Base-by-base conservation (phyloP, 1,140 invertebrate species). In the Penaeus indicus region DNA sequence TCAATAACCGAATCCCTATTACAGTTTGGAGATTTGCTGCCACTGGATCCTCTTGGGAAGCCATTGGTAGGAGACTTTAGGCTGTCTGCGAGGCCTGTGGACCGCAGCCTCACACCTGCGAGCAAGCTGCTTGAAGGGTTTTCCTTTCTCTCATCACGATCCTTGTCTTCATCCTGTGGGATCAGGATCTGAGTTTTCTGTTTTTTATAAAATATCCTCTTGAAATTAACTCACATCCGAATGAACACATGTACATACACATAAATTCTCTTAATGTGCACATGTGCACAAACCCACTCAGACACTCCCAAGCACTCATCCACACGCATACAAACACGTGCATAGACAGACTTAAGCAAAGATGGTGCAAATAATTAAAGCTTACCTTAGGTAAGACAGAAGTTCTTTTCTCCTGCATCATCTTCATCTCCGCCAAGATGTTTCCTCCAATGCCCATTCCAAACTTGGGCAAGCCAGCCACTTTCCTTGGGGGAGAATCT, bases 161-260 rank as follows among this genome's bases (percentile, higher is more conserved):
- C 86, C 94, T 92, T 80, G 94, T 93, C 32, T 93, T 93, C 67
- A 94, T 92, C 18, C 94, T 94, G 5, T 94, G 94, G 0, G 94
- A 93, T 22, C 61, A 86, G 19, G 22, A 18, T 63, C 25, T 42
- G 10, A 63, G 78, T 61, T 54, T 54, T 54, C 54, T 54, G 38
- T 4, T 42, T 42, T 42, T 42, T 4, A 42, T 8, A 54, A 13
- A 54, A 54, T 16, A 54, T 54, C 54, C 54, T 54, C 11, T 54
- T 54, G 10, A 16, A 54, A 1, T 8, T 1, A 5, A 54, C 10
- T 0, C 54, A 13, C 8, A 54, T 0, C 16, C 54, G 16, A 11
- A 54, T 2, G 16, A 5, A 54, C 54, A 54, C 1, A 54, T 54
- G 11, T 13, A 10, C 47, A 54, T 16, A 16, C 54, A 13, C 54